Evolutionary conservation across 2,113 vertebrate genomes (phyloP).

Genomic region (Hystrix brachyura): DNA sequence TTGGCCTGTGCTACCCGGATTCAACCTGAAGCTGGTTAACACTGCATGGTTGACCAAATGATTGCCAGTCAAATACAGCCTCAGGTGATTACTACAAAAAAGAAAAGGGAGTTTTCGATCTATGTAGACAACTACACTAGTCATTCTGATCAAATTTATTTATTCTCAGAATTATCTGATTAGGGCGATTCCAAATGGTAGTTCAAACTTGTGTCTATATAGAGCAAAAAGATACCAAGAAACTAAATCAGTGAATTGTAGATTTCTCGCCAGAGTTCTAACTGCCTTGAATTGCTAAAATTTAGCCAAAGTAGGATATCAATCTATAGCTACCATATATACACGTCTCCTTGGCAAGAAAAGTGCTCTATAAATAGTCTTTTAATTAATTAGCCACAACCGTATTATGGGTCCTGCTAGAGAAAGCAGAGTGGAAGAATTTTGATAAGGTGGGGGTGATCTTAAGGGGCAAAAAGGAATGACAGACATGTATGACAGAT

Average conservation of each 20-base stretch:
- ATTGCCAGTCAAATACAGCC: not conserved
- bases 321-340: not conserved
- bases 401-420: not conserved
- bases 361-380: not conserved
- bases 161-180: not conserved
- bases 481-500: rapidly evolving
- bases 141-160: not conserved
- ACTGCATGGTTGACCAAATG: not conserved
- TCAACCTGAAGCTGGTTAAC: not conserved
- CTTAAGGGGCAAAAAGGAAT: not conserved
- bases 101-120: not conserved
- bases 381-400: not conserved
- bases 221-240: not conserved
- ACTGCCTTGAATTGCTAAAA: not conserved
- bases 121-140: not conserved
- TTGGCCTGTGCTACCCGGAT: not conserved
- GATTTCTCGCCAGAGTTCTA: not conserved
- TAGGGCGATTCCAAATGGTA: not conserved
- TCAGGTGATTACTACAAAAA: not conserved
- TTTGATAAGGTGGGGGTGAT: not conserved
- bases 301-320: not conserved
- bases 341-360: not conserved
- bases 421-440: not conserved
- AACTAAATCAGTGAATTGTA: not conserved
- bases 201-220: not conserved